Evolutionary conservation across 64 coral and sea anemone species (phyloP), one percentile per base, ranked within the genome.

Genomic region (Stichodactyla helianthus): DNA sequence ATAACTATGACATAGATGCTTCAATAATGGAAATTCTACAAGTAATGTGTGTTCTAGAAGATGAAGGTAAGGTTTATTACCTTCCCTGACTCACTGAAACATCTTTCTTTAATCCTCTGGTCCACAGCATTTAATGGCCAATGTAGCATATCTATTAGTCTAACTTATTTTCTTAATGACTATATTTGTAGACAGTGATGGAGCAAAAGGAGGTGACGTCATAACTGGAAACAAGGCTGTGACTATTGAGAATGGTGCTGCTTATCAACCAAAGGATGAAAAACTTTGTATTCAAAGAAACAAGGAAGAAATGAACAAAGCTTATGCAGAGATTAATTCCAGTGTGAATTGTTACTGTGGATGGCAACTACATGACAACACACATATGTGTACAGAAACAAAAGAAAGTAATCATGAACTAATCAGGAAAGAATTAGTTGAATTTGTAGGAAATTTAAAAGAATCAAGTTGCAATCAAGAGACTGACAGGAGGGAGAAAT

Each of bases 21-120:
- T 67, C 92, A 13, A 92, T 94, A 60, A 82, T 57, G 14, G 94
- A 94, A 57, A 87, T 98, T 78, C 51, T 98, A 25, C 95, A 98
- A 85, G 54, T 98, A 51, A 89, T 88, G 80, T 94, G 54, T 77
- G 31, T 98, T 63, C 68, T 83, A 68, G 92, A 98, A 52, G 89
- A 92, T 4, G 84, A 91, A 79, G 89, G 89, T 87, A 83, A 77
- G 53, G 5, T 18, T 71, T 19, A 11, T 58, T 58, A 9, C 14
- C 14, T 58, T 1, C 55, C 6, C 5, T 82, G 77, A 81, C 10
- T 0, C 27, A 59, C 23, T 52, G 28, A 82, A 7, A 28, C 53
- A 18, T 13, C 55, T 58, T 2, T 9, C 8, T 58, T 2, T 15
- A 15, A 9, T 58, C 55, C 55, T 58, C 6, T 9, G 9, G 9